Conservation (phyloP, 2,113 vertebrate species). For the Malurus melanocephalus region DNA sequence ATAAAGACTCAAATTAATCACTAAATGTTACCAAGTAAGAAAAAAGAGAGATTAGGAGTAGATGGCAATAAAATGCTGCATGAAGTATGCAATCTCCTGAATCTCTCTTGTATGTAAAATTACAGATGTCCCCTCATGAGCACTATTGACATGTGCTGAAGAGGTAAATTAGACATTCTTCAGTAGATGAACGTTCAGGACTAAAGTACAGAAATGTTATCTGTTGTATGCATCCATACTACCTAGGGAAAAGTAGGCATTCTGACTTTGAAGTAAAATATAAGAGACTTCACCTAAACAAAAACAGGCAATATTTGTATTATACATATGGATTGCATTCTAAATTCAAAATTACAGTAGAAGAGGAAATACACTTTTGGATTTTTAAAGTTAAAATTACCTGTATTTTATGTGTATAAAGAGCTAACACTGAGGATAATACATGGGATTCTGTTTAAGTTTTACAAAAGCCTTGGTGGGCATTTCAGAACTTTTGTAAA, state of each 20-base stretch:
- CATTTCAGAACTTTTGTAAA: not conserved
- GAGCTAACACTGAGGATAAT: not conserved
- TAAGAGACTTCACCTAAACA: not conserved
- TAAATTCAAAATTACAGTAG: not conserved
- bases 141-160: not conserved
- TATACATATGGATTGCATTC: not conserved
- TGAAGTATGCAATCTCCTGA: slow-evolving; percentile 19
- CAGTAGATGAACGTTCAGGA: slow-evolving; percentile 38
- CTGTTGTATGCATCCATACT: slow-evolving; percentile 1
- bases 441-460: not conserved
- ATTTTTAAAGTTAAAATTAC: not conserved
- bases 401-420: not conserved
- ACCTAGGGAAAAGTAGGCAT: not conserved
- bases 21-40: slow-evolving; percentile 66
- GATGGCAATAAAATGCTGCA: slow-evolving; percentile 39
- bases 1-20: slow-evolving; percentile 88
- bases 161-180: slow-evolving; percentile 39
- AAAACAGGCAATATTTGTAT: not conserved
- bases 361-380: not conserved
- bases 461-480: not conserved
- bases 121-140: slow-evolving; percentile 39
- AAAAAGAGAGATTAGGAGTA: slow-evolving; percentile 27
- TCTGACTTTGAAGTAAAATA: not conserved
- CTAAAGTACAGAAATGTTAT: slow-evolving; percentile 32
- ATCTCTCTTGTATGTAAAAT: slow-evolving; percentile 37